A percentile compares a stretch with the other conserved stretches of the same genome.
Conservation (phyloP, 2,797 vertebrate genomes). For the Pogoniulus pusillus region DNA sequence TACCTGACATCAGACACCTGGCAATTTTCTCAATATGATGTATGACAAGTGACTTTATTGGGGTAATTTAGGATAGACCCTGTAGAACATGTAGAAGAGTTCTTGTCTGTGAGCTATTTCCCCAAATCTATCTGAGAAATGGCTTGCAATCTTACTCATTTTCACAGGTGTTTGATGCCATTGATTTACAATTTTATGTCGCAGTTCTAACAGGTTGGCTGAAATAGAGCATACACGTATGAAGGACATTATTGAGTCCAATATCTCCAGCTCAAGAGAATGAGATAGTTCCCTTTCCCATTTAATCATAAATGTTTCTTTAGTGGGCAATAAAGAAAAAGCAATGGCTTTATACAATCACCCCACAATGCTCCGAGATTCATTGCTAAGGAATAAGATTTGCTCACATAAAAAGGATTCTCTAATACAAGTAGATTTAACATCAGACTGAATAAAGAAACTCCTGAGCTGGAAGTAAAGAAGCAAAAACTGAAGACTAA, state of each 20-base stretch:
- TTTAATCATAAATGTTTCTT: slow-evolving; percentile 77
- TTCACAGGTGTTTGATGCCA: slow-evolving; percentile 72
- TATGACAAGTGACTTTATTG: slow-evolving; percentile 65
- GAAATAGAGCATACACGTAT: slow-evolving; percentile 71
- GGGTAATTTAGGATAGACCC: slow-evolving; percentile 63
- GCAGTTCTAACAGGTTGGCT: slow-evolving; percentile 73
- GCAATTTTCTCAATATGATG: slow-evolving; percentile 61
- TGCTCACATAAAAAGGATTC: slow-evolving; percentile 65
- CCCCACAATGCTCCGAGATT: slow-evolving; percentile 69
- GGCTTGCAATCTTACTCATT: slow-evolving; percentile 68
- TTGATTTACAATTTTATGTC: slow-evolving; percentile 72
- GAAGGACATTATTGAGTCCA: slow-evolving; percentile 72
- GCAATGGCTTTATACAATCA: slow-evolving; percentile 73
- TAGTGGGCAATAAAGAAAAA: slow-evolving; percentile 75
- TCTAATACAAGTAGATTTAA: slow-evolving; percentile 63
- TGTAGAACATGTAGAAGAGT: slow-evolving; percentile 62
- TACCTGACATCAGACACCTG: slow-evolving; percentile 57
- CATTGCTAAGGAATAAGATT: slow-evolving; percentile 72
- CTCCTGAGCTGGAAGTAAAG: slow-evolving; percentile 56
- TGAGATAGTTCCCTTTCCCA: slow-evolving; percentile 70
- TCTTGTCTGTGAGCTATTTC: slow-evolving; percentile 64
- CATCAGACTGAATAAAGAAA: slow-evolving; percentile 58
- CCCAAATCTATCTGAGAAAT: slow-evolving; percentile 67
- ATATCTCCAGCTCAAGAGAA: slow-evolving; percentile 71
- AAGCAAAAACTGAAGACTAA: slow-evolving; percentile 48